Evolutionary conservation across 2,113 vertebrate genomes (phyloP).

Genomic region (Morone saxatilis): DNA sequence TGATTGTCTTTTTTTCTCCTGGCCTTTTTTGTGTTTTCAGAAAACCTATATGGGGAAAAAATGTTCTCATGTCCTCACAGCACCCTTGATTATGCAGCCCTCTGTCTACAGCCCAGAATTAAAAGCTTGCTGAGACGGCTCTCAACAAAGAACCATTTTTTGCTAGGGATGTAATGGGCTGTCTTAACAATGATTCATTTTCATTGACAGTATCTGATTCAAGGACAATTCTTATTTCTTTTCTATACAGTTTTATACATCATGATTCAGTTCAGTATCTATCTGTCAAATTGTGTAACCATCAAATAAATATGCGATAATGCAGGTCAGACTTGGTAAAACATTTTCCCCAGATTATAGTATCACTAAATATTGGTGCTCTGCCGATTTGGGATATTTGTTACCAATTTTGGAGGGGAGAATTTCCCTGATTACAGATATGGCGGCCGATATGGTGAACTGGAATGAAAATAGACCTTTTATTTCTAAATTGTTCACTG

Average conservation of each 20-base stretch:
- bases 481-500: no score
- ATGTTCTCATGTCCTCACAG: not conserved
- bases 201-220: not conserved
- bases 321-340: not conserved
- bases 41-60: not conserved
- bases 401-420: no score
- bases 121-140: not conserved
- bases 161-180: not conserved
- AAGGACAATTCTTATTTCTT: not conserved
- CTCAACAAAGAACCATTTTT: not conserved
- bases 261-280: not conserved
- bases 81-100: constrained; percentile 7
- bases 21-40: constrained; percentile 6
- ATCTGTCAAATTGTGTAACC: not conserved
- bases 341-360: not conserved
- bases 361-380: not conserved
- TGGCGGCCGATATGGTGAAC: no score
- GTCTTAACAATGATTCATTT: not conserved
- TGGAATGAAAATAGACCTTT: no score
- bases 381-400: no score
- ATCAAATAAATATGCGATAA: not conserved
- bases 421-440: no score
- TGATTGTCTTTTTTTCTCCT: not conserved
- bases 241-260: not conserved
- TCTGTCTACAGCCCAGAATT: constrained; percentile 16